These are phyloP conservation scores for Drosophila quadrilineata DNA, from an alignment of 1,140 invertebrate species.

Conservation along the genomic window DNA sequence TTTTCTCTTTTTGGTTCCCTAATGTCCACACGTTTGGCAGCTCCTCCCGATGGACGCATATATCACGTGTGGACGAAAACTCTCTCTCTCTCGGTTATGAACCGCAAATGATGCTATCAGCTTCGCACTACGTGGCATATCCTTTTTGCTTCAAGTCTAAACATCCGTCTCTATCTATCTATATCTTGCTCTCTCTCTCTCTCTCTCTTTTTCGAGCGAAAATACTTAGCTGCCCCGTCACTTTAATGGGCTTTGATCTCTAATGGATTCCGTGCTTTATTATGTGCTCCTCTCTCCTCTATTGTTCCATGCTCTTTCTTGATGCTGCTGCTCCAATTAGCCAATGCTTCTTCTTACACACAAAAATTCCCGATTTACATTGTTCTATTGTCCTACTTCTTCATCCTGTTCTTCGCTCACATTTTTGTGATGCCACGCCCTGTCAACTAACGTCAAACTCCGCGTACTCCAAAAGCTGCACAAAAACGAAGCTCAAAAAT, in stretches of 20 bases:
- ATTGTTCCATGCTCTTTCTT: background rate
- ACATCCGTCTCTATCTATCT: background rate
- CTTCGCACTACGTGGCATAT: constrained; percentile 22
- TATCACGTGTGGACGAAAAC: background rate
- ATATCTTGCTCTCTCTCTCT: background rate
- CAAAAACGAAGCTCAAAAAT: too few relatives aligned
- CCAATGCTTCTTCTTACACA: too few relatives aligned
- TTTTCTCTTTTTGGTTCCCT: constrained; percentile 22
- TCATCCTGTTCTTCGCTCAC: too few relatives aligned
- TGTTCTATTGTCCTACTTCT: too few relatives aligned
- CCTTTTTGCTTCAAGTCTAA: background rate
- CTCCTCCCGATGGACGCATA: background rate
- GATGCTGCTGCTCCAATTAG: too few relatives aligned
- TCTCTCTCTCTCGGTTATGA: background rate
- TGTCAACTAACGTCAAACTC: constrained; percentile 25
- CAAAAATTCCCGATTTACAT: too few relatives aligned
- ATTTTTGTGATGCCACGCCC: too few relatives aligned
- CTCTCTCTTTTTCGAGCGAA: background rate
- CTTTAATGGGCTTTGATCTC: constrained; percentile 51
- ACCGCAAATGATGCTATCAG: constrained; percentile 37
- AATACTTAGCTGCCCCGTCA: constrained; percentile 5
- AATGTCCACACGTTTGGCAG: constrained; percentile 46
- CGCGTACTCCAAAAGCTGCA: too few relatives aligned
- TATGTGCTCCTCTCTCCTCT: background rate
- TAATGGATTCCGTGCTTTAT: constrained; percentile 58